Evolutionary conservation across 2,888 invertebrate genomes (phyloP).

Genomic region (Lissocephala sabroskyi): DNA sequence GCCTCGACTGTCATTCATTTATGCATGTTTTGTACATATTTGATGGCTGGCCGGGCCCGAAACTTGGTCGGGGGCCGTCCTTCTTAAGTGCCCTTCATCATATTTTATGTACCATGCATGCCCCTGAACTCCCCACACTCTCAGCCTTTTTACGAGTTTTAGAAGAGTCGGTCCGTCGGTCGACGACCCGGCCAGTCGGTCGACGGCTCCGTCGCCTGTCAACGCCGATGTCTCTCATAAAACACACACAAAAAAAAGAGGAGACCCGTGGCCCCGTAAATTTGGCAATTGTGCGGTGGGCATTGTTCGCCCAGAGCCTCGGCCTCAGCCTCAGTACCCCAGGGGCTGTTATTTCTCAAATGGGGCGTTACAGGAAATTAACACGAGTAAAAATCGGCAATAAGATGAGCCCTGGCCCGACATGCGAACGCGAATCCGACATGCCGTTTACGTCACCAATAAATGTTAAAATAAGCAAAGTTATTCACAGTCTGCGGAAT

Average conservation of each 20-base stretch:
- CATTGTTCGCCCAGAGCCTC: too few species aligned
- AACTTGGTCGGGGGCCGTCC: conserved; percentile 26
- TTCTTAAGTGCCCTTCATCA: conserved; percentile 56
- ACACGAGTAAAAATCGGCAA: conserved; percentile 49
- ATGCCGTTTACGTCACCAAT: conserved; percentile 58
- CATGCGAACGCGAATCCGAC: conserved; percentile 24
- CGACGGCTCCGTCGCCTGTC: conserved; percentile 2
- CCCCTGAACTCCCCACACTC: too few species aligned
- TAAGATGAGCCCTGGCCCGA: conserved; percentile 24
- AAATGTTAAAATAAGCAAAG: conserved; percentile 59
- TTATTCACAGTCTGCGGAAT: conserved; percentile 38
- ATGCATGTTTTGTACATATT: conserved; percentile 54
- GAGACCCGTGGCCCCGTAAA: conserved; percentile 21
- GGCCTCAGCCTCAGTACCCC: too few species aligned
- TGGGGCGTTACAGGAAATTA: conserved; percentile 47
- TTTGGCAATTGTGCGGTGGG: conserved; percentile 23
- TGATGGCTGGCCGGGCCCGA: conserved; percentile 61
- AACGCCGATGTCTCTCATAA: conserved; percentile 8
- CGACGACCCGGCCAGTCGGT: conserved; percentile 30
- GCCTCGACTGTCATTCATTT: conserved; percentile 34
- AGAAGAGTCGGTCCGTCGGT: conserved; percentile 44
- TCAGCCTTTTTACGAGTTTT: conserved; percentile 40
- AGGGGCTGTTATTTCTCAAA: neutral
- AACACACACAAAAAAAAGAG: conserved; percentile 4
- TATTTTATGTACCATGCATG: conserved; percentile 49